Evolutionary conservation across 1,140 invertebrate species (phyloP), one percentile per base, ranked within the genome.

Genomic region (Drosophila quadrilineata): DNA sequence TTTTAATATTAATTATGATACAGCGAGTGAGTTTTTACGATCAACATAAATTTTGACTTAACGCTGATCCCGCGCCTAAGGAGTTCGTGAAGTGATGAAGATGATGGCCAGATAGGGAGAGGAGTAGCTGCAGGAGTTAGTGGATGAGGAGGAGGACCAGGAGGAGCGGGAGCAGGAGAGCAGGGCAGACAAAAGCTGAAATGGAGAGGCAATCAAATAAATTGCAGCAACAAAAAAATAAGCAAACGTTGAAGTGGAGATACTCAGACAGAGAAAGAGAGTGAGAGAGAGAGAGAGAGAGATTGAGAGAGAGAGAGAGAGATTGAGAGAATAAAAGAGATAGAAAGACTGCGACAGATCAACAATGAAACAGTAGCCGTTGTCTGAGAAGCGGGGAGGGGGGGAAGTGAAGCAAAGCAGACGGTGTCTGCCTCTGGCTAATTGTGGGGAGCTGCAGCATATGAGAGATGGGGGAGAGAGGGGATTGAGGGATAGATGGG

Each of bases 131-230:
- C n/a, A n/a, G n/a, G n/a, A n/a, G n/a, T n/a, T n/a, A n/a, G n/a
- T n/a, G n/a, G n/a, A n/a, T n/a, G n/a, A n/a, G n/a, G n/a, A n/a
- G n/a, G n/a, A n/a, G n/a, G n/a, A n/a, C n/a, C n/a, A n/a, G n/a
- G n/a, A n/a, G n/a, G n/a, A n/a, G n/a, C n/a, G n/a, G n/a, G n/a
- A n/a, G n/a, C n/a, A n/a, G n/a, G n/a, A n/a, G n/a, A n/a, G n/a
- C 16, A 41, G 12, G 38, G 17, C 52, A 19, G 3, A 66, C 21
- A 17, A 10, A 3, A 26, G 28, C 35, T 21, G n/a, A 67, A 67
- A 60, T 80, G 71, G 68, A 80, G 64, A 79, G 74, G 71, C 79
- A 85, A 85, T 85, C 80, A 85, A 85, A 85, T 85, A 85, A 85
- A 85, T 85, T 85, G 75, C 79, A 53, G 9, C 52, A 43, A 26